Evolutionary conservation across 2,113 vertebrate species (phyloP).

Genomic region (Bambusicola thoracicus): DNA sequence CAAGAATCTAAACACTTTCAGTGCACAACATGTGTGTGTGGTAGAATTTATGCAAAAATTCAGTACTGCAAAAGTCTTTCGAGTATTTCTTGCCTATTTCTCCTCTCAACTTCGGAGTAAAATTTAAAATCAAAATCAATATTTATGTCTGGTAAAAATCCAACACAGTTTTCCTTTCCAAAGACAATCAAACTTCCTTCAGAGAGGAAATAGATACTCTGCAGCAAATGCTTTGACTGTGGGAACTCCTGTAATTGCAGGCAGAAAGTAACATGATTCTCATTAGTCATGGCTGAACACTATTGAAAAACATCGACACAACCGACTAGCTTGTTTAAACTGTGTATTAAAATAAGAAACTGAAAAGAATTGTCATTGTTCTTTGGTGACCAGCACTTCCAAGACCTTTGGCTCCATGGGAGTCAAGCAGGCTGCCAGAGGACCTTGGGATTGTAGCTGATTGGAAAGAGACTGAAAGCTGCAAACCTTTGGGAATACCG

Average conservation of each 20-base stretch:
- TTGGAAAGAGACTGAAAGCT: not conserved
- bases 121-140: not conserved
- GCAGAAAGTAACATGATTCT: not conserved
- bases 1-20: not conserved
- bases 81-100: not conserved
- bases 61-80: not conserved
- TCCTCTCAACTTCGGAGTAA: not conserved
- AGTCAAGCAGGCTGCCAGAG: not conserved
- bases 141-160: not conserved
- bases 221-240: not conserved
- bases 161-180: not conserved
- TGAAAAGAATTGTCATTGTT: not conserved
- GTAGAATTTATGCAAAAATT: not conserved
- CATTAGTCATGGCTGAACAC: not conserved
- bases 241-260: not conserved
- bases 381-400: not conserved
- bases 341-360: not conserved
- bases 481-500: not conserved
- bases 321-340: not conserved
- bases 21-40: not conserved
- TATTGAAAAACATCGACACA: not conserved
- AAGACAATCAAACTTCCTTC: not conserved
- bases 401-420: not conserved
- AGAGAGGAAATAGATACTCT: not conserved
- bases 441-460: not conserved